phyloP scores from a whole-genome alignment of 2,888 invertebrate species.

The Melieria picta region DNA sequence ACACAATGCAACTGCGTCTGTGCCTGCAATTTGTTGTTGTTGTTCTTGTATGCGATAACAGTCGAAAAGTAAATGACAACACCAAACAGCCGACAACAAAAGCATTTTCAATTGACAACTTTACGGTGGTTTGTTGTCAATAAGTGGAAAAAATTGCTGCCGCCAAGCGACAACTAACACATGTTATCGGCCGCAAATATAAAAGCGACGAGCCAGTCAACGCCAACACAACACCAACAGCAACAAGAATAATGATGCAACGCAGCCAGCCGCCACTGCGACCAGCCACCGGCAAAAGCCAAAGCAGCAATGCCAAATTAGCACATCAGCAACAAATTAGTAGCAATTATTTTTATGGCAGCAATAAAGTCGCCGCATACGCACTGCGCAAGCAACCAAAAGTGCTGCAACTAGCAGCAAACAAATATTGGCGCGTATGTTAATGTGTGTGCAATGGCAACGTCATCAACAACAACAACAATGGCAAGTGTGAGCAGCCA shows the following conservation, averaged over 20 bases:
- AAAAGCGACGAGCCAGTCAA: neutral
- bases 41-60: no score
- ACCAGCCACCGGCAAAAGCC: neutral
- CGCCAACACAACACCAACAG: neutral
- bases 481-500: no score
- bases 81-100: no score
- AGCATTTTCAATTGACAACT: no score
- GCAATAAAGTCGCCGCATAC: neutral
- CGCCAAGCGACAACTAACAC: neutral
- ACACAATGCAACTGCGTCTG: no score
- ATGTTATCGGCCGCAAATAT: neutral
- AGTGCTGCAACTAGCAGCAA: neutral
- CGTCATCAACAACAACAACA: no score
- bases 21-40: no score
- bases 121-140: no score
- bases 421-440: neutral
- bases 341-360: slow-evolving; percentile 10
- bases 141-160: no score
- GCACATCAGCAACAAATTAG: slow-evolving; percentile 11
- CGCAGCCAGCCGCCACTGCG: neutral
- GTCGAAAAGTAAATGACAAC: no score
- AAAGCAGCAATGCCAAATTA: neutral
- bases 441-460: neutral
- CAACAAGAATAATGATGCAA: neutral
- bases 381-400: no score